Percentiles rank a stretch among this genome's conserved stretches.
Evolutionary conservation across 2,888 invertebrate genomes (phyloP).

Genomic region (Trachelus tabidus): DNA sequence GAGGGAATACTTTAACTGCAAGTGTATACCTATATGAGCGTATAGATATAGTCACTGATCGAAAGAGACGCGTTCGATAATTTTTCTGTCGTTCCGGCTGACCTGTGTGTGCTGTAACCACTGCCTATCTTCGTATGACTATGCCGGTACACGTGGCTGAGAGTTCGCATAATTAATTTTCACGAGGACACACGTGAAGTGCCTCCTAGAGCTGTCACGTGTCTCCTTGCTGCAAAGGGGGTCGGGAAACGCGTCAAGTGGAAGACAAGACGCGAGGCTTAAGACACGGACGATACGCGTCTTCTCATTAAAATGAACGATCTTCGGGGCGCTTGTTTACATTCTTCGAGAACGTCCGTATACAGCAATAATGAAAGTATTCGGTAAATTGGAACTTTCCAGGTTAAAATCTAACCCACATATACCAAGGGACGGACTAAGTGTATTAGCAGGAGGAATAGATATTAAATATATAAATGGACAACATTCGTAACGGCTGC

Average conservation of each 20-base stretch:
- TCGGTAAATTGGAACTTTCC: background rate
- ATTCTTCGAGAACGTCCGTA: background rate
- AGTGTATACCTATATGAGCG: too few species aligned
- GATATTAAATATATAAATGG: background rate
- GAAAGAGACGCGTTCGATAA: background rate
- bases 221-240: too few species aligned
- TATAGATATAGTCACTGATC: background rate
- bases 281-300: background rate
- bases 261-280: background rate
- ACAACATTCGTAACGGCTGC: background rate
- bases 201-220: background rate
- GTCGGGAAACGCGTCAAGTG: background rate
- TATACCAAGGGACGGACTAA: too few species aligned
- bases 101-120: background rate
- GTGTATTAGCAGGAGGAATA: too few species aligned
- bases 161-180: background rate
- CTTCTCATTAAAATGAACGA: conserved; percentile 33
- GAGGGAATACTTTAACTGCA: background rate
- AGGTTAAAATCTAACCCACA: background rate
- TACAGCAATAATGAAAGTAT: background rate
- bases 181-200: background rate
- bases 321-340: conserved; percentile 15
- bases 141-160: background rate
- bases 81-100: background rate
- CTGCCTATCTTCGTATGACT: too few species aligned